Percentiles rank a stretch among this genome's conserved stretches.
These are phyloP conservation scores for Drosophila mojavensis DNA, from an alignment of 1,140 invertebrate species.

Conservation along the genomic window DNA sequence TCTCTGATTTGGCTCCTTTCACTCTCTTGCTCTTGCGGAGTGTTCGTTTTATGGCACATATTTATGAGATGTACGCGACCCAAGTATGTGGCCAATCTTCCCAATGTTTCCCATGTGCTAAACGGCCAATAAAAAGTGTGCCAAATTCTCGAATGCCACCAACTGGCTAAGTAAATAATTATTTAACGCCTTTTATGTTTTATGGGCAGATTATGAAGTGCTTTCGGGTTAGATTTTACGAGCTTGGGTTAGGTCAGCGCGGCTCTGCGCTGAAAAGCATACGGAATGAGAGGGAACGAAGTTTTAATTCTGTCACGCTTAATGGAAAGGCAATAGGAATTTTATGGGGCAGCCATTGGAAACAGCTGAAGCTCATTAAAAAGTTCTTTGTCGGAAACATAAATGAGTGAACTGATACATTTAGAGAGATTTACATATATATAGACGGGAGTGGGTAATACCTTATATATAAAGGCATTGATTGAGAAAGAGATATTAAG, in stretches of 20 bases:
- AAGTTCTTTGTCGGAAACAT: background rate
- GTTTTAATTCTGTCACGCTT: conserved; percentile 34
- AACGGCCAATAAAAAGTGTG: conserved; percentile 56
- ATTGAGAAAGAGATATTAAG: too few relatives aligned
- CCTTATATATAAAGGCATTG: too few relatives aligned
- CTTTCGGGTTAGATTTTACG: conserved; percentile 41
- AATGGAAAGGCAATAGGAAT: conserved; percentile 33
- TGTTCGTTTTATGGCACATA: conserved; percentile 43
- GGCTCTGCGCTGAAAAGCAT: background rate
- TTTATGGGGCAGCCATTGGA: background rate
- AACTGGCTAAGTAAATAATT: conserved; percentile 78
- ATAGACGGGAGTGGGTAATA: background rate
- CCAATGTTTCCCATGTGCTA: conserved; percentile 20
- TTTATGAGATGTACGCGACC: conserved; percentile 41
- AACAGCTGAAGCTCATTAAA: conserved; percentile 21
- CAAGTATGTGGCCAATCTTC: conserved; percentile 4
- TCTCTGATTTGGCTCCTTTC: conserved; percentile 24
- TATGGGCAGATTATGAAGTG: conserved; percentile 58
- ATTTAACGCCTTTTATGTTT: conserved; percentile 74
- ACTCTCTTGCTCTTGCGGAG: conserved; percentile 14
- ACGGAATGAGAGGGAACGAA: background rate
- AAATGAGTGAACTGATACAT: background rate
- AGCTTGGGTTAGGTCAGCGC: conserved; percentile 33
- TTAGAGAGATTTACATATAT: too few relatives aligned
- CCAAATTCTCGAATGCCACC: conserved; percentile 47